Percentiles rank a stretch among this genome's conserved stretches.
These are phyloP conservation scores for Sebastolobus alascanus DNA, from an alignment of 2,797 vertebrate genomes.

Conservation along the genomic window DNA sequence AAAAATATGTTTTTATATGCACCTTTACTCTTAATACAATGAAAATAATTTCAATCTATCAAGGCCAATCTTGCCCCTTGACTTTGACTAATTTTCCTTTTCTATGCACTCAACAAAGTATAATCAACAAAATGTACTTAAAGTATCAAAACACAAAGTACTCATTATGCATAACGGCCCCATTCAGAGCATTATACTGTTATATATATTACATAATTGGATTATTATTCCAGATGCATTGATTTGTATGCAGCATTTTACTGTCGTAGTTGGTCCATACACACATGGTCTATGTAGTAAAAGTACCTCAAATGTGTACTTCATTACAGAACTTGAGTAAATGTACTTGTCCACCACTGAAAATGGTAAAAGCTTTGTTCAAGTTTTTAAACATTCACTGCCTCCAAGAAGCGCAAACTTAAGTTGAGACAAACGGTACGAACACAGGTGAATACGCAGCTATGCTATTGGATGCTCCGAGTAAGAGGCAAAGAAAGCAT, in stretches of 20 bases:
- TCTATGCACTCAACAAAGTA: neutral
- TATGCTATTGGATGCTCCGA: neutral
- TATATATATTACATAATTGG: neutral
- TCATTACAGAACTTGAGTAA: neutral
- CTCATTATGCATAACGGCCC: neutral
- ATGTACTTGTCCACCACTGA: slow-evolving; percentile 6
- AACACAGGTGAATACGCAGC: neutral
- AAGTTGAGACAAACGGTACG: neutral
- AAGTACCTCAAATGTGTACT: neutral
- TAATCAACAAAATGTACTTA: neutral
- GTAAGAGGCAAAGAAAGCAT: neutral
- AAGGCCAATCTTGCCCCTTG: neutral
- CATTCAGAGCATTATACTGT: neutral
- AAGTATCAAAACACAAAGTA: neutral
- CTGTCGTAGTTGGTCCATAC: neutral
- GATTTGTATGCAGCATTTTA: neutral
- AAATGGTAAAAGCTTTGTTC: neutral
- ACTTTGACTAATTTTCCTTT: neutral
- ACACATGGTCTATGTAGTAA: neutral
- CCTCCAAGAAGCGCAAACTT: neutral
- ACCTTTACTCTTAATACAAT: neutral
- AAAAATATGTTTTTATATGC: neutral
- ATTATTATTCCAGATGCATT: neutral
- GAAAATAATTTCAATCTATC: neutral
- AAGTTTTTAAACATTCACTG: neutral